These are phyloP conservation scores for Rhinogobius similis DNA, from an alignment of 2,113 vertebrate species.

Conservation along the genomic window DNA sequence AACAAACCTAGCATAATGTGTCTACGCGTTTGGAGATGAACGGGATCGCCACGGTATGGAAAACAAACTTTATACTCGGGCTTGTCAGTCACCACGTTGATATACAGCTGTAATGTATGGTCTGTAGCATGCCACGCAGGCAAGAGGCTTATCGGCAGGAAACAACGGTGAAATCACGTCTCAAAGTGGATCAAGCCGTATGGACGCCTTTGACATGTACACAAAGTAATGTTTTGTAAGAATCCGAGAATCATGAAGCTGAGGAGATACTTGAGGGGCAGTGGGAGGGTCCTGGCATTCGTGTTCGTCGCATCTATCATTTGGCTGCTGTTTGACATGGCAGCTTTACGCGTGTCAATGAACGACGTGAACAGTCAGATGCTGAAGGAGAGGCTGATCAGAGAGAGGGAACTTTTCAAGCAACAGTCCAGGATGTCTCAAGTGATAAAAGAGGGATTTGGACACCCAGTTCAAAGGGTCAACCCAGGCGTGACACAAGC, in stretches of 20 bases:
- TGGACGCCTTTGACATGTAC: neutral
- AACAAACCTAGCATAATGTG: neutral
- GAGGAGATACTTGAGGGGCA: conserved; percentile 85
- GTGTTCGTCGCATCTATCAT: conserved; percentile 88
- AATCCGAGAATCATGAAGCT: conserved; percentile 68
- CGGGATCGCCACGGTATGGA: conserved; percentile 12
- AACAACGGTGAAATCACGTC: conserved; percentile 9
- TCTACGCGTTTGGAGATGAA: conserved; percentile 22
- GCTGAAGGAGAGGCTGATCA: conserved; percentile 68
- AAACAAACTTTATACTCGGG: neutral
- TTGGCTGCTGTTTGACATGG: conserved; percentile 94
- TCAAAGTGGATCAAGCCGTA: neutral
- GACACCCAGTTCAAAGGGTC: conserved; percentile 57
- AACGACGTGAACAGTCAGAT: conserved; percentile 78
- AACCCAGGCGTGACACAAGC: conserved; percentile 15
- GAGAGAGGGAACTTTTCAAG: conserved; percentile 55
- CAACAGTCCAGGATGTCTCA: conserved; percentile 28
- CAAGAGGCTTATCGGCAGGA: conserved; percentile 38
- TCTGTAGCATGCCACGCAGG: conserved; percentile 69
- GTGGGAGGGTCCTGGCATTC: conserved; percentile 85
- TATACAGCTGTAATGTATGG: conserved; percentile 1
- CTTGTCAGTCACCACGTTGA: conserved; percentile 12
- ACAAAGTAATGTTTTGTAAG: neutral
- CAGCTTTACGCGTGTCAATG: conserved; percentile 87
- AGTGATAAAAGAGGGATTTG: conserved; percentile 28